Percentiles rank a stretch among this genome's conserved stretches.
These are phyloP conservation scores for Nezara viridula DNA, from an alignment of 2,888 invertebrate species.

Conservation along the genomic window DNA sequence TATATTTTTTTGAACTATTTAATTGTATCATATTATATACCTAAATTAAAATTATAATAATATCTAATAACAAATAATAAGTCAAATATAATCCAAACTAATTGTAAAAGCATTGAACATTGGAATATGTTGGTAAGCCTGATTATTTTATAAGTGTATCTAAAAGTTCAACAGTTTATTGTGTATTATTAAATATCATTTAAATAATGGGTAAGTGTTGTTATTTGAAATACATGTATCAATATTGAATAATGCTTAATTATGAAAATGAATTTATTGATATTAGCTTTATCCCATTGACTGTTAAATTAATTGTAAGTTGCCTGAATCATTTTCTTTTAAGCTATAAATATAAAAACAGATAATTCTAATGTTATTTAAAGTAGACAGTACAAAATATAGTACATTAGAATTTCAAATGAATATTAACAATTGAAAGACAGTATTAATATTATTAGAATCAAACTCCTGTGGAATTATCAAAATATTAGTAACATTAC, in stretches of 20 bases:
- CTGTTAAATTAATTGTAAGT: neutral
- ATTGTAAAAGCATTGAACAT: neutral
- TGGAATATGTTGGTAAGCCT: neutral
- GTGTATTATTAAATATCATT: neutral
- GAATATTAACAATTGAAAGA: too few relatives aligned
- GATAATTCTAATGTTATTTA: too few relatives aligned
- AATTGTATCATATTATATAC: too few relatives aligned
- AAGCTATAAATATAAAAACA: too few relatives aligned
- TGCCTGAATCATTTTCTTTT: neutral
- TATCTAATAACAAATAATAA: conserved; percentile 45
- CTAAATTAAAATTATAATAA: conserved; percentile 41
- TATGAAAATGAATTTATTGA: too few relatives aligned
- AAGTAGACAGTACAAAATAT: too few relatives aligned
- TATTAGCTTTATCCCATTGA: too few relatives aligned
- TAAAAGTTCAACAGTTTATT: neutral
- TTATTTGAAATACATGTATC: neutral
- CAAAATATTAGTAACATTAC: neutral
- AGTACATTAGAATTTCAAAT: too few relatives aligned
- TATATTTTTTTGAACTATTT: too few relatives aligned
- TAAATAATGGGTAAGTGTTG: neutral
- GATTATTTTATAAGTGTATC: neutral
- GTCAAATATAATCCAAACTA: conserved; percentile 16
- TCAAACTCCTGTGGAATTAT: too few relatives aligned
- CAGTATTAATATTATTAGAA: too few relatives aligned
- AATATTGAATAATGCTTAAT: neutral